Base-by-base conservation (phyloP, 2,113 vertebrate species). In the Clarias magur region DNA sequence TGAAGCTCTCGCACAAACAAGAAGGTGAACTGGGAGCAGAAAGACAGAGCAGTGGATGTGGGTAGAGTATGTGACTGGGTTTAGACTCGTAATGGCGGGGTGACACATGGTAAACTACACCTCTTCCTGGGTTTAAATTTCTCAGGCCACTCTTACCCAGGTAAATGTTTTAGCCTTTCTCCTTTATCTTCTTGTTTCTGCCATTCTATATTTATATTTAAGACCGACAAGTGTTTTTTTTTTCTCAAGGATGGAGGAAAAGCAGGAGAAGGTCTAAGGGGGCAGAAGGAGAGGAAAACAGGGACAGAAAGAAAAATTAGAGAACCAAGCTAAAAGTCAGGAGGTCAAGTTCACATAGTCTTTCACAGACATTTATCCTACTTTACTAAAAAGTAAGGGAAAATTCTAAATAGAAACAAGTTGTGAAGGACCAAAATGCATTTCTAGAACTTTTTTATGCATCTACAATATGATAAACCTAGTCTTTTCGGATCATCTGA, bases 201-300 rank as follows among this genome's bases (percentile, higher is more conserved):
- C 57, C 54, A 83, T 72, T 88, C 63, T 85, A 89, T 59, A 62
- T 63, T 42, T 62, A 62, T 83, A 65, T 88, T 63, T 84, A 83
- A 57, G 82, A 73, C 81, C 60, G 60, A 81, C 54, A 83, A 83
- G 56, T 70, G 73, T 86, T 83, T 78, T 38, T 42, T 42, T 42
- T 48, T 48, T 48, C 81, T 73, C 81, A 84, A 63, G 92, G 91
- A 94, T 93, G 94, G 89, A 93, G 92, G 95, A 94, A 83, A 92
- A 93, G 95, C 92, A 95, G 88, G 68, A 92, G 91, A 92, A 93
- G 91, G 87, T 90, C 85, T 81, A 81, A 60, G 80, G 92, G 92
- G 80, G 85, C 92, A 94, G 90, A 93, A 92, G 92, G 91, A 94
- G 91, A 93, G 68, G 80, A 86, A 27, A 89, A 88, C 19, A 85